Conservation (phyloP, 2,888 invertebrate genomes). For the Chloromyia formosa region DNA sequence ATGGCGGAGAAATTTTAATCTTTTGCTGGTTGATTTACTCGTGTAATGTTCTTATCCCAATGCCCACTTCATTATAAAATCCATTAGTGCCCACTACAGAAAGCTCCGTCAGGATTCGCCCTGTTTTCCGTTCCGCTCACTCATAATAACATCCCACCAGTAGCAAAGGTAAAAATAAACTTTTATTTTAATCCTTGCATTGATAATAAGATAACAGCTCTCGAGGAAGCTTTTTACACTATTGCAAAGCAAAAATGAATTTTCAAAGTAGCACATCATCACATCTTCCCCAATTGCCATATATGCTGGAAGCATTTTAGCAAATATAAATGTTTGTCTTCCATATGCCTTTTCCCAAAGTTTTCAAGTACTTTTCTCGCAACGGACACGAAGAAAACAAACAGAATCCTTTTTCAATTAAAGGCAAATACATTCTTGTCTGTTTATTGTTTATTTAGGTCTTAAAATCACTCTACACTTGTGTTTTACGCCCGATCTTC, state of each 20-base stretch:
- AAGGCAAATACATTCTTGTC: constrained; percentile 64
- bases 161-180: constrained; percentile 36
- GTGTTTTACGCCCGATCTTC: background rate
- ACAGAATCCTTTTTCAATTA: constrained; percentile 60
- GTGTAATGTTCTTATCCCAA: too few species aligned
- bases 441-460: constrained; percentile 61
- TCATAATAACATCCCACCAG: too few species aligned
- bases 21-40: too few species aligned
- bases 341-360: constrained; percentile 44
- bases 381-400: constrained; percentile 46
- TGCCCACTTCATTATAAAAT: constrained; percentile 24
- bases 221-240: background rate
- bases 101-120: too few species aligned
- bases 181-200: constrained; percentile 42
- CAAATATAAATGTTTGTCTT: constrained; percentile 42
- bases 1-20: too few species aligned
- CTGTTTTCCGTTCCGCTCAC: too few species aligned
- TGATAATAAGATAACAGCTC: constrained; percentile 30
- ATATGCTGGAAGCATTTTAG: constrained; percentile 38
- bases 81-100: background rate
- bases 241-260: constrained; percentile 1
- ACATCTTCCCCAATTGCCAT: constrained; percentile 8
- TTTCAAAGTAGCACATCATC: constrained; percentile 10
- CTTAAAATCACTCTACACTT: constrained; percentile 49
- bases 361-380: constrained; percentile 44